Conservation (phyloP, 1,140 invertebrate species). For the Pollicipes pollicipes region DNA sequence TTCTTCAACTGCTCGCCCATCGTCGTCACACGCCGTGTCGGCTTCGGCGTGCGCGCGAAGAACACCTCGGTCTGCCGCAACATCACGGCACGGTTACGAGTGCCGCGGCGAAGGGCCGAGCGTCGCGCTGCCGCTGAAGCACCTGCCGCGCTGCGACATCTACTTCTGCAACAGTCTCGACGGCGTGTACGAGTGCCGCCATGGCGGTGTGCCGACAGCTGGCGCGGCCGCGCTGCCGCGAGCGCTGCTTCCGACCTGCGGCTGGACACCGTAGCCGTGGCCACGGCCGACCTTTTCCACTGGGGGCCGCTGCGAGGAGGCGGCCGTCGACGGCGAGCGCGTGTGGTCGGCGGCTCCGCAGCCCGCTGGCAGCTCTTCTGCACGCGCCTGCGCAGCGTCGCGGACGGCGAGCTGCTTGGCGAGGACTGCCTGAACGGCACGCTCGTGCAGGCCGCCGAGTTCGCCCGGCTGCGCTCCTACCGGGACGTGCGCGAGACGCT, state of each 20-base stretch:
- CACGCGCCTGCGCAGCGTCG: not conserved
- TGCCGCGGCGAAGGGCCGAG: slow-evolving; percentile 28
- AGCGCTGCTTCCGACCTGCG: not conserved
- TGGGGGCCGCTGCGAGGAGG: not conserved
- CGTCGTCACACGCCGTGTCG: slow-evolving; percentile 8
- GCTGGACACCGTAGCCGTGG: not conserved
- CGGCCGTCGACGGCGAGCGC: not conserved
- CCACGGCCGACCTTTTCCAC: not conserved
- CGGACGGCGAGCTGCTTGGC: not conserved
- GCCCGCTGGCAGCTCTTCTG: not conserved
- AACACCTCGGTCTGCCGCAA: slow-evolving; percentile 43
- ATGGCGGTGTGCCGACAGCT: slow-evolving; percentile 32
- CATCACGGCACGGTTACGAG: slow-evolving; percentile 68
- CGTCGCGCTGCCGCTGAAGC: slow-evolving; percentile 4
- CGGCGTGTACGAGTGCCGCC: slow-evolving; percentile 57
- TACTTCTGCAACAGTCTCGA: slow-evolving; percentile 39
- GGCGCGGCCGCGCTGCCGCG: not conserved
- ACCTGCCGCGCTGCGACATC: slow-evolving; percentile 3
- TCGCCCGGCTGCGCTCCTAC: no score
- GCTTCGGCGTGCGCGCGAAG: slow-evolving; percentile 14
- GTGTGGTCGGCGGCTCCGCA: not conserved
- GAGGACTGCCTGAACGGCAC: slow-evolving; percentile 2
- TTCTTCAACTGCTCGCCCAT: slow-evolving; percentile 64
- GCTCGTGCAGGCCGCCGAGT: not conserved
- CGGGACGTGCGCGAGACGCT: no score